These are phyloP conservation scores for Dusona sp. DNA, from an alignment of 2,888 invertebrate genomes.

Conservation along the genomic window DNA sequence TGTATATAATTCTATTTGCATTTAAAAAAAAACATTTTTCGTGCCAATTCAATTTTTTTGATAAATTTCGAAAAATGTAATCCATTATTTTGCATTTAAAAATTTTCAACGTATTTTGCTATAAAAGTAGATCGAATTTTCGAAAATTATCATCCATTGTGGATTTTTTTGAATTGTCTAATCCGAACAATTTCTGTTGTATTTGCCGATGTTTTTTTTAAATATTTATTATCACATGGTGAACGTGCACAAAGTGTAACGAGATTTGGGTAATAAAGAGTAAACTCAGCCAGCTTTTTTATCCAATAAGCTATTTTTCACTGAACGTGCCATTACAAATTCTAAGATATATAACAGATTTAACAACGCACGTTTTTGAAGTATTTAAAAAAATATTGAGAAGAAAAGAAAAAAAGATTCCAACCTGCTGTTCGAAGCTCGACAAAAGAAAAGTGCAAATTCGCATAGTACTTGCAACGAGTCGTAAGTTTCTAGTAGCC, in stretches of 20 bases:
- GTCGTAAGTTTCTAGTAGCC: slow-evolving; percentile 37
- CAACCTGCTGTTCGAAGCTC: slow-evolving; percentile 15
- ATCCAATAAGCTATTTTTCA: slow-evolving; percentile 71
- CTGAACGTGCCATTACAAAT: slow-evolving; percentile 47
- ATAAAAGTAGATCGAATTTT: neutral
- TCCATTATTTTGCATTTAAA: no score
- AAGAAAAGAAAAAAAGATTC: neutral
- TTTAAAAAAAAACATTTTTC: neutral
- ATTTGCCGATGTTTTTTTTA: neutral
- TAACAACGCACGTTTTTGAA: neutral
- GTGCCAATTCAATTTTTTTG: neutral
- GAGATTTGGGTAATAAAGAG: neutral
- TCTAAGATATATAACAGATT: slow-evolving; percentile 1
- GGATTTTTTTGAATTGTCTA: neutral
- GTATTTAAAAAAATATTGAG: neutral
- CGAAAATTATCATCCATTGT: neutral
- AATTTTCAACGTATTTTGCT: no score
- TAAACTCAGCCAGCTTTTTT: slow-evolving; percentile 63
- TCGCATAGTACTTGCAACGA: slow-evolving; percentile 47
- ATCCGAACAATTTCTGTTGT: neutral
- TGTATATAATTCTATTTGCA: no score
- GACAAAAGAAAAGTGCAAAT: slow-evolving; percentile 44
- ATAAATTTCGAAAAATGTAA: neutral
- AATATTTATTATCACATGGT: neutral
- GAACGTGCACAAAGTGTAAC: neutral